These are phyloP conservation scores for Pipistrellus kuhlii DNA, from an alignment of 2,797 vertebrate species.

Conservation along the genomic window DNA sequence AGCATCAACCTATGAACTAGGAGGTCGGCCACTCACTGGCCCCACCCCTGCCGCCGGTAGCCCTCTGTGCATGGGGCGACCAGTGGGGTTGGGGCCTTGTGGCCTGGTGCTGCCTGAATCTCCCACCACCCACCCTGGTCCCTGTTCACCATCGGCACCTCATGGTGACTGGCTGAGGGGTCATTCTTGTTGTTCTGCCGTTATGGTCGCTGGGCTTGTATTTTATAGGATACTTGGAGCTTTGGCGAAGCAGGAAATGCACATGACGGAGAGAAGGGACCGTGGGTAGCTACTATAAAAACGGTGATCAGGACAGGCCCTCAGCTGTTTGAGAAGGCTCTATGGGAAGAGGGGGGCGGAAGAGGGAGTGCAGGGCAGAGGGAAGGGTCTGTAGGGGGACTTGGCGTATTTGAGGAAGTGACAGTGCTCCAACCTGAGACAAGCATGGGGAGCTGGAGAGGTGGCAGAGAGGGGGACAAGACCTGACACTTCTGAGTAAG, in stretches of 20 bases:
- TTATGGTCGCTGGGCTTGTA: too few species aligned
- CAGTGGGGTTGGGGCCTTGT: too few species aligned
- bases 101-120: too few species aligned
- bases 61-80: too few species aligned
- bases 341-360: not conserved
- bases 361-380: not conserved
- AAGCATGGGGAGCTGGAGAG: not conserved
- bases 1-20: too few species aligned
- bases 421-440: not conserved
- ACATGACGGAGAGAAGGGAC: not conserved
- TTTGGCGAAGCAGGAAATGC: slow-evolving; percentile 21
- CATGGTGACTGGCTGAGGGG: too few species aligned
- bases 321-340: not conserved
- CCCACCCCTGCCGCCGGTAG: too few species aligned
- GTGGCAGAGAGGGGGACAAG: not conserved
- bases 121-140: too few species aligned
- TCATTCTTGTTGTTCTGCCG: too few species aligned
- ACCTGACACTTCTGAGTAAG: not conserved
- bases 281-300: not conserved
- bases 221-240: not conserved
- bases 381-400: not conserved
- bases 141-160: too few species aligned
- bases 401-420: not conserved
- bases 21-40: too few species aligned
- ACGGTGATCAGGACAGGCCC: not conserved